phyloP scores from a whole-genome alignment of 2,888 invertebrate species.

The Stenichneumon culpator region DNA sequence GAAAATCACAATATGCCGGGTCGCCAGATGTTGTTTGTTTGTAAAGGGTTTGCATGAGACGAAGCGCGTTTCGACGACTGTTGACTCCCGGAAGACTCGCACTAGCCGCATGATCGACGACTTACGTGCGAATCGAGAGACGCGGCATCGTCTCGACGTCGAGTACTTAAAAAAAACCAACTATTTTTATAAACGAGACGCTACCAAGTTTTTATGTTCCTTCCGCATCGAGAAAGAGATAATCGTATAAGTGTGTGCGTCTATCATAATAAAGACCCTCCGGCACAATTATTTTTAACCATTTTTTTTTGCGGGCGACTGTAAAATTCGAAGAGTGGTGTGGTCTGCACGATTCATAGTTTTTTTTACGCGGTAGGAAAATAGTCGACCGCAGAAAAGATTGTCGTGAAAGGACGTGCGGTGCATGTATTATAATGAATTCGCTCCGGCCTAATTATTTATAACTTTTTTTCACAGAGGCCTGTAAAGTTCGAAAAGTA shows the following conservation, averaged over 20 bases:
- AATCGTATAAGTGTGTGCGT: too few species aligned
- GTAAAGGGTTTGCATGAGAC: background rate
- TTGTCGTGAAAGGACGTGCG: background rate
- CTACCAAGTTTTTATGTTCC: too few species aligned
- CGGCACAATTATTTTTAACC: background rate
- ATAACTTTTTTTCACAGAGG: too few species aligned
- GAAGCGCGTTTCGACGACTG: background rate
- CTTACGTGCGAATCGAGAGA: background rate
- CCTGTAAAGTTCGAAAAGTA: too few species aligned
- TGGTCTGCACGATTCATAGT: background rate
- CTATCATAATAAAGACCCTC: too few species aligned
- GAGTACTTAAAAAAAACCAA: too few species aligned
- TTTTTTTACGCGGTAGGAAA: background rate
- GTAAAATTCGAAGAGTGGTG: background rate
- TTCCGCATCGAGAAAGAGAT: too few species aligned
- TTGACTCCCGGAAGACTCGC: background rate
- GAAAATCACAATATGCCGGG: background rate
- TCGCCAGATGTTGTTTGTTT: slow-evolving; percentile 3
- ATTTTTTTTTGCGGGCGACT: background rate
- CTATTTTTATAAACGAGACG: too few species aligned
- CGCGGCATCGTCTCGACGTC: too few species aligned
- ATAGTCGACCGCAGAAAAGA: too few species aligned
- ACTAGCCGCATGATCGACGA: background rate
- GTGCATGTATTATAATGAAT: background rate
- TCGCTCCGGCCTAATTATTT: too few species aligned